Evolutionary conservation across 2,888 invertebrate genomes (phyloP), one percentile per base, ranked within the genome.

Genomic region (Rhagonycha lutea): DNA sequence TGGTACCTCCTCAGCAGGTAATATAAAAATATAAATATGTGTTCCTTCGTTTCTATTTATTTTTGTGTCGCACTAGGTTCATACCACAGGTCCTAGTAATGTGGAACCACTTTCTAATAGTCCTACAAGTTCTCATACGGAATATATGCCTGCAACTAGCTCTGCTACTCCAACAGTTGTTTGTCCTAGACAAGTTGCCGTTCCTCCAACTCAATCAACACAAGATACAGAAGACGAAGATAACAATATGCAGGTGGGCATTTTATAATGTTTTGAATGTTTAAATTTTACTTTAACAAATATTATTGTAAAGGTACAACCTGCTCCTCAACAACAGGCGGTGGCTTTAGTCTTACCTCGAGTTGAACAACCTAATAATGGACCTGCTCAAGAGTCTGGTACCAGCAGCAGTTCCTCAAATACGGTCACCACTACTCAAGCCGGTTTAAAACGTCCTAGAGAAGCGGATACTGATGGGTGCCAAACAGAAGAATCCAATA

Each of bases 81-180:
- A 90, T 78, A 91, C 90, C 3, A 90, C 90, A 1, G 88, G 88
- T n/a, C 86, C 86, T 12, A 86, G 85, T 72, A 83, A 80, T 23
- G 85, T 87, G 14, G 91, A 91, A 81, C 89, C 90, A 0, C 87
- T 91, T 84, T 91, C 92, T 0, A 92, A 92, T 14, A 93, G 93
- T n/a, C 93, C 93, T 0, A 93, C 93, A 0, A 93, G 93, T 73
- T 93, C 92, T 1, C 92, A 93, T 80, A 95, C 95, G 0, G 96
- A 96, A 87, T 96, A 95, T 86, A 95, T 95, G 90, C 95, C 95
- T 1, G 95, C 95, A 0, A 95, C 95, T 2, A 95, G 95, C 26
- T 94, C 95, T 81, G 92, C 84, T 84, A 91, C 85, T 84, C 89
- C 90, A 0, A 89, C 90, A 0, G 90, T 90, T 65, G 73, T 86